Conservation (phyloP, 2,797 vertebrate species). For the Malurus splendens region DNA sequence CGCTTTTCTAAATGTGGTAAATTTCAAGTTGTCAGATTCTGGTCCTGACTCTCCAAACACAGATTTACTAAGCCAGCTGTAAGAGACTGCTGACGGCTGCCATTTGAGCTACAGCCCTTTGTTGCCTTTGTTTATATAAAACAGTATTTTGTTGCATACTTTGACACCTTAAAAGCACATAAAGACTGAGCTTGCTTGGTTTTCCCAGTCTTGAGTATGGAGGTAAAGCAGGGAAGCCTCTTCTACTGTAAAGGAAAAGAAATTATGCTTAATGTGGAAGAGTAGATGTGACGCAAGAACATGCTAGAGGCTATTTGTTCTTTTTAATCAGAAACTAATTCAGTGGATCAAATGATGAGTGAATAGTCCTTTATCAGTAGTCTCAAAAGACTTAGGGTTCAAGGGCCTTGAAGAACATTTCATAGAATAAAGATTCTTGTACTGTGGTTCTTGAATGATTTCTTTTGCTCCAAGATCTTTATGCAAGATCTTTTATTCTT, state of each 20-base stretch:
- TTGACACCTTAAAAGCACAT: neutral
- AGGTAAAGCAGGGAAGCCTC: neutral
- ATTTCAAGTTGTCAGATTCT: neutral
- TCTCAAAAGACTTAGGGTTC: neutral
- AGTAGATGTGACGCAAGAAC: neutral
- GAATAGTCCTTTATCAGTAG: neutral
- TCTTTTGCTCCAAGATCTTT: neutral
- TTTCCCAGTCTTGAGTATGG: neutral
- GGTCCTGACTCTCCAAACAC: neutral
- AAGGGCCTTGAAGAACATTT: neutral
- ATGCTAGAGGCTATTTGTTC: neutral
- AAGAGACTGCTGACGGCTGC: neutral
- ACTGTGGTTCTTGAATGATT: neutral
- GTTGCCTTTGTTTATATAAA: neutral
- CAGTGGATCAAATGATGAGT: neutral
- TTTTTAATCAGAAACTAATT: neutral
- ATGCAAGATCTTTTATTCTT: neutral
- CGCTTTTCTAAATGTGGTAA: neutral
- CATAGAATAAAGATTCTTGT: neutral
- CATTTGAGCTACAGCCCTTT: neutral
- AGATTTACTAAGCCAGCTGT: neutral
- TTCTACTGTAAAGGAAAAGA: neutral
- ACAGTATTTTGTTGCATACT: neutral
- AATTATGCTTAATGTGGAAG: neutral
- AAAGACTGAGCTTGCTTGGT: fast-evolving